Base-by-base conservation (phyloP, 2,888 invertebrate species). In the Nymphalis c-album region DNA sequence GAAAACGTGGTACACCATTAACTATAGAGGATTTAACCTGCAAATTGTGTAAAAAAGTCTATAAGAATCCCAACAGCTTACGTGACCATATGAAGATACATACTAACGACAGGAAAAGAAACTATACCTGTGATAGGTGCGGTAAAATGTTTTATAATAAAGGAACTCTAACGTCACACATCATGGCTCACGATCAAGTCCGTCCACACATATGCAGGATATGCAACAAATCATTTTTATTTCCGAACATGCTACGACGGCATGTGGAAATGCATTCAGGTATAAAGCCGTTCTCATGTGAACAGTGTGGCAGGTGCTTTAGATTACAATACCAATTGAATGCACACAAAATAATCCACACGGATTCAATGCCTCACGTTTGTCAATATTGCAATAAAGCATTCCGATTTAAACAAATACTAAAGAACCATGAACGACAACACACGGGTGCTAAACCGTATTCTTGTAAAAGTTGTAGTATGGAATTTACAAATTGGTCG, bases 401-500 rank as follows among this genome's bases (percentile, higher is more conserved):
- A 17, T 96, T 96, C 81, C 90, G 96, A 45, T 96, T 96, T 79
- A 96, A 96, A 80, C 96, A 96, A 71, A 95, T 96, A 13, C 69
- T 91, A 64, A 95, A 95, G 76, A 95, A 95, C n/a, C 96, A 96
- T 80, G 93, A 95, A 68, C 86, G 96, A 17, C 95, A 95, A 74
- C 96, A 96, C 74, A 95, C 95, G 0, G 94, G 94, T 0, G 95
- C 94, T 48, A 93, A 95, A 46, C 96, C 96, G 0, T 96, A 96
- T 79, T 94, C 94, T 0, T 96, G 96, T 76, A 83, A 94, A 47
- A 94, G 95, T 71, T 96, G 96, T 77, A 94, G 95, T 65, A 90
- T 92, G 90, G 88, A 96, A 77, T 96, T 96, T 74, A 96, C 96
- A 0, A 96, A 96, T 80, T 96, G 96, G 96, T 96, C 96, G 0